Evolutionary conservation across 2,113 vertebrate genomes (phyloP), one percentile per base, ranked within the genome.

Genomic region (Psettodes erumei): DNA sequence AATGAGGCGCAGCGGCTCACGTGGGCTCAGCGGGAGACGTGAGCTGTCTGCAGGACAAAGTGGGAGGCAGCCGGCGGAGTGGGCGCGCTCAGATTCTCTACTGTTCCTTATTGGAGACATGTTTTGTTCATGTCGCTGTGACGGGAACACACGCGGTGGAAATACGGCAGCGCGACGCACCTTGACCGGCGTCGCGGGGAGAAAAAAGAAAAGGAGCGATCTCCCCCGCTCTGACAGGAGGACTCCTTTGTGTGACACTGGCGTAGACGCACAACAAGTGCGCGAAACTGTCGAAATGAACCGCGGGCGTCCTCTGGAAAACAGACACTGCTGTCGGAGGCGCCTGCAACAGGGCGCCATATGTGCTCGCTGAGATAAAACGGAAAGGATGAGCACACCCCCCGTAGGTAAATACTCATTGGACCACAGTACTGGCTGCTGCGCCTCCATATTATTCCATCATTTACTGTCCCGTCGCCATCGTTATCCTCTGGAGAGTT

Each of bases 291-390:
- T 35, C 70, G 71, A 71, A 82, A 90, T 82, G 71, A 83, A 84
- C 79, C 70, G 73, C 79, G 67, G 61, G 85, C 77, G 68, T 87
- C 78, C 84, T 74, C 71, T 81, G 82, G 81, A 88, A 79, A 88
- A 87, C 81, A 89, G 80, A 83, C 67, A 54, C 55, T 90, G 71
- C 79, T 81, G 73, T 81, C 76, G 81, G 75, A 84, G 82, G 60
- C 10, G 70, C 48, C 63, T 58, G 82, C 82, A 85, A 80, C 83
- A 75, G 76, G 73, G 86, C 81, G 45, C 87, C 93, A 92, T 92
- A 92, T 92, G 92, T 87, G 84, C 86, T 83, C 64, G 79, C 90
- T 90, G 89, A 91, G 91, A 91, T 87, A 87, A 85, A 89, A 86
- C 83, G 64, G 88, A 88, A 82, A 61, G 71, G 79, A 90, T 88